Base-by-base conservation (phyloP, 2,888 invertebrate species). In the Agonopterix arenella region DNA sequence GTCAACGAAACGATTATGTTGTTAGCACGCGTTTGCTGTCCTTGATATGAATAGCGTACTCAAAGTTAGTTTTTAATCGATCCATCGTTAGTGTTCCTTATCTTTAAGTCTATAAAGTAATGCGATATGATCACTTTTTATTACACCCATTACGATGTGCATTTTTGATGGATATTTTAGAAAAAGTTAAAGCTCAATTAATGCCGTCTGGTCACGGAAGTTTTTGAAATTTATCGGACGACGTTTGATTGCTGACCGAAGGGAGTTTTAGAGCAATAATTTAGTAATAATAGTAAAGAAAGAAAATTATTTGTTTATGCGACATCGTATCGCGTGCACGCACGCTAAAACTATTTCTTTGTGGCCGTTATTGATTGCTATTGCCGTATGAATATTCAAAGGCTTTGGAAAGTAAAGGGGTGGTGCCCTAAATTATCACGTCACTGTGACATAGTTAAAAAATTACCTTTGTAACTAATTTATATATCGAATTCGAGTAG, bases 321-420 rank as follows among this genome's bases (percentile, higher is more conserved):
- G 86, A 84, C 84, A 84, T 73, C 70, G 71, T 76, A 83, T 89
- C 78, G 88, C 88, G 88, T 88, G 88, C 81, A 76, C 74, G 79
- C 88, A 88, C 86, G 88, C 85, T 80, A 86, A 88, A 86, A 84
- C 82, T 82, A 85, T 82, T 83, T 83, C 82, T 83, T 80, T 82
- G 83, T 82, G 73, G 74, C 73, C 73, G 78, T 83, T 89, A 89
- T 89, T 86, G 88, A 89, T 88, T 86, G 82, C 84, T 80, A 81
- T 80, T 81, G 79, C 76, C 79, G 77, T 86, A 89, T 89, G 86
- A 89, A 89, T 89, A 88, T 89, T 89, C 89, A 89, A 73, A 79
- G 68, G 67, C 77, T 86, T 84, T 75, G 80, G 75, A 81, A 85
- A 83, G 81, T 80, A 78, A 73, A 78, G 82, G 80, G 80, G 80